phyloP scores from a whole-genome alignment of 2,113 vertebrate species.

The Poecile atricapillus region DNA sequence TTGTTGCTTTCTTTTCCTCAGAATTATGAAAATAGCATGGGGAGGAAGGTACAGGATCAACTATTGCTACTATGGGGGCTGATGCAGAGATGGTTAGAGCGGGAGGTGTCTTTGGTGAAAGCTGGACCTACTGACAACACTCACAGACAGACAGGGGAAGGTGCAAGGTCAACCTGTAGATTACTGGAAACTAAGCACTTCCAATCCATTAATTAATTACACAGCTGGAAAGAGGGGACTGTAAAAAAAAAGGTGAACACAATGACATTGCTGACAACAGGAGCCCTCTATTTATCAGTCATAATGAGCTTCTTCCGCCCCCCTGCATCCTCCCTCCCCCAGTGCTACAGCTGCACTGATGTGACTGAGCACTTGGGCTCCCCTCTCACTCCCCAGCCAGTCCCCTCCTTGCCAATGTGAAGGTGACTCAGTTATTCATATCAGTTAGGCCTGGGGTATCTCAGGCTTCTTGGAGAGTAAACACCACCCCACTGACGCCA shows the following conservation, averaged over 20 bases:
- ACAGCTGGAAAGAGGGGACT: slow-evolving; percentile 67
- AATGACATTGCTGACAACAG: slow-evolving; percentile 64
- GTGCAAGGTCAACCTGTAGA: slow-evolving; percentile 67
- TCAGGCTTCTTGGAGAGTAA: background rate
- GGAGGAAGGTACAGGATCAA: background rate
- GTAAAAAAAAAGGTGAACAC: slow-evolving; percentile 52
- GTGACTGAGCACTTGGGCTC: slow-evolving; percentile 43
- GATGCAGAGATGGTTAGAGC: background rate
- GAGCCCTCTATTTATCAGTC: slow-evolving; percentile 68
- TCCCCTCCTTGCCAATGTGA: background rate
- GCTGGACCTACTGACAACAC: background rate
- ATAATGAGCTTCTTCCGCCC: slow-evolving; percentile 51
- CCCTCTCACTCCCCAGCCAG: background rate
- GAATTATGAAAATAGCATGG: background rate
- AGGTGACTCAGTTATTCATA: slow-evolving; percentile 42
- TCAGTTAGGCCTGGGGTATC: background rate
- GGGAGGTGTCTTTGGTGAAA: background rate
- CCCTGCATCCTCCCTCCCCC: slow-evolving; percentile 48
- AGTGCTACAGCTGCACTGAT: slow-evolving; percentile 55
- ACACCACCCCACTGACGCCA: background rate
- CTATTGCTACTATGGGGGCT: background rate
- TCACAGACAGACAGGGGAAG: background rate
- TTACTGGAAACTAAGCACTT: slow-evolving; percentile 55
- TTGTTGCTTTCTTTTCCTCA: background rate
- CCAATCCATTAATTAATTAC: slow-evolving; percentile 68